Evolutionary conservation across 2,888 invertebrate genomes (phyloP), one percentile per base, ranked within the genome.

Genomic region (Lithophane leautieri): DNA sequence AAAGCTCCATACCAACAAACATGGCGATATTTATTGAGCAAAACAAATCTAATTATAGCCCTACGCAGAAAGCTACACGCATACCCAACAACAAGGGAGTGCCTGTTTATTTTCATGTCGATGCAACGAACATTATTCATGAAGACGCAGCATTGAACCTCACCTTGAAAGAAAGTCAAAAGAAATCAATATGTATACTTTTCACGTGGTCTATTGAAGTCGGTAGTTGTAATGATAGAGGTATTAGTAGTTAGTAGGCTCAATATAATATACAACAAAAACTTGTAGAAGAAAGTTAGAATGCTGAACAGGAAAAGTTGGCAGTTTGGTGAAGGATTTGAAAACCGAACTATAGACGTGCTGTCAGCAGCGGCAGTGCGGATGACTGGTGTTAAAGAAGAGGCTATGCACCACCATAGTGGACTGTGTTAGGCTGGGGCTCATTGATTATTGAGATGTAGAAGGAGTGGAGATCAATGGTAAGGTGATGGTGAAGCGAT

Each of bases 161-260:
- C 40, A 82, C 69, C 83, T 83, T 83, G 75, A 54, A 25, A 1
- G 50, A 52, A 67, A 22, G 52, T 61, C 60, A 42, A 70, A 56
- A 42, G 42, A 61, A 75, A 82, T 79, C 83, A 28, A 82, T 82
- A 65, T 34, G 34, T 34, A 34, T 28, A 25, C 6, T 22, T 7
- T 22, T 42, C 40, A 25, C 4, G 14, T 22, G 16, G 14, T 40
- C 0, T 11, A n/a, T 44, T n/a, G 44, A n/a, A 34, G 66, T 62
- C 3, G 0, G 19, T 47, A 28, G 9, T 50, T 28, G 8, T 73
- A 4, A 28, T 44, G 28, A 16, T 58, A 73, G 11, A 22, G 16
- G 9, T 34, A 22, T 4, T 2, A 47, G 28, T 6, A 22, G 6
- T 9, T 44, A 28, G 7, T 54, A 25, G 11, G 16, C 19, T 28